Evolutionary conservation across 2,888 invertebrate species (phyloP), one percentile per base, ranked within the genome.

Genomic region (Epinotia nisella): DNA sequence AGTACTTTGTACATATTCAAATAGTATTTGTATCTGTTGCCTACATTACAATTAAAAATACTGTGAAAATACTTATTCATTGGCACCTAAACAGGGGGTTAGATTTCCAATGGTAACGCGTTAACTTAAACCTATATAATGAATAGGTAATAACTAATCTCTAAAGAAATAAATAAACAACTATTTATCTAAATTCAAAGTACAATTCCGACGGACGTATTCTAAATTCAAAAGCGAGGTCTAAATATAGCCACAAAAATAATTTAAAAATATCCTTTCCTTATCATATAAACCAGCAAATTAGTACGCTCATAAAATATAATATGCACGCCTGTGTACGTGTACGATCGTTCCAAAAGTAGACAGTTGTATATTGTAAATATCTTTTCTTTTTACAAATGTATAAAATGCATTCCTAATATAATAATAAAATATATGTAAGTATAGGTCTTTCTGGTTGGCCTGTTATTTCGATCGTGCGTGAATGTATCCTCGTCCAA

Each of bases 1-100:
- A 59, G 39, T 69, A 69, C 56, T 73, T 73, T 73, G 64, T 73
- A 73, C 72, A 73, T 39, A 58, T 69, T 64, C 58, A 73, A 69
- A 55, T 56, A 39, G 15, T 59, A 49, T 73, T 64, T 24, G 24
- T 56, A 64, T 59, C 58, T 39, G 21, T 39, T 49, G 59, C 41
- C 68, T 69, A 73, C 21, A 68, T 62, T 69, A 69, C n/a, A 59
- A 64, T 19, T 69, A 73, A 69, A 58, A 73, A 73, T 73, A 73
- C 73, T 73, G 69, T 39, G 62, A 71, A 69, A 69, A 73, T 69
- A 64, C 58, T 73, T 64, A 62, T 59, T 49, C 15, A 73, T 69
- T 56, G 61, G 45, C 67, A 58, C 56, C 72, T 68, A 62, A 61
- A 4, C 41, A 55, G 65, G 66, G 53, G 45, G 11, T 49, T 67